phyloP scores from a whole-genome alignment of 2,888 invertebrate species.

The Acanthopleura granulata region DNA sequence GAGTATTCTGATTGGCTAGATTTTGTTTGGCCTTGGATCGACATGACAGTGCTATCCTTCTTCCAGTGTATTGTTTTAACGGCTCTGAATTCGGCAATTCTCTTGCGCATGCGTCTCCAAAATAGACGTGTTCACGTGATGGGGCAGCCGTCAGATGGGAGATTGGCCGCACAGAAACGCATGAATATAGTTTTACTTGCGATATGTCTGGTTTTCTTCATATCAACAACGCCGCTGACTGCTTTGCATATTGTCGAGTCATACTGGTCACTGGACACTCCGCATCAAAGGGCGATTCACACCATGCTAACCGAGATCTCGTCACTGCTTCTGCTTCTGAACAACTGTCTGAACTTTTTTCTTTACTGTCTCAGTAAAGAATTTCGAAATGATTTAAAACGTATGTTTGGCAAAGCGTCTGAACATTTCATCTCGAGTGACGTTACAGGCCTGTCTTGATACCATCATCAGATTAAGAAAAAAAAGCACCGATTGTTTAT shows the following conservation, averaged over 20 bases:
- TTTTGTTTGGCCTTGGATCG: slow-evolving; percentile 9
- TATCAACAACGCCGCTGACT: not conserved
- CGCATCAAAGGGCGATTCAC: not conserved
- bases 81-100: not conserved
- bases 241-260: slow-evolving; percentile 1
- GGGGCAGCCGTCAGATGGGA: not conserved
- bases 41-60: not conserved
- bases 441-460: not conserved
- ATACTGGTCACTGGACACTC: not conserved
- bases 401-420: not conserved
- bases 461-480: no score
- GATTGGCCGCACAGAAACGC: not conserved
- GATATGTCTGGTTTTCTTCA: not conserved
- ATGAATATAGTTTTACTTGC: not conserved
- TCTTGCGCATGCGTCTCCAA: not conserved
- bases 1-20: not conserved
- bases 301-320: not conserved
- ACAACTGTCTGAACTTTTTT: not conserved
- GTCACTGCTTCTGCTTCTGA: not conserved
- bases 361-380: not conserved
- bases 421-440: not conserved
- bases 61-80: not conserved
- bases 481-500: no score
- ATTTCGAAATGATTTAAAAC: not conserved
- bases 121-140: slow-evolving; percentile 3